These are phyloP conservation scores for Aldrovandia affinis DNA, from an alignment of 2,797 vertebrate species.

Conservation along the genomic window DNA sequence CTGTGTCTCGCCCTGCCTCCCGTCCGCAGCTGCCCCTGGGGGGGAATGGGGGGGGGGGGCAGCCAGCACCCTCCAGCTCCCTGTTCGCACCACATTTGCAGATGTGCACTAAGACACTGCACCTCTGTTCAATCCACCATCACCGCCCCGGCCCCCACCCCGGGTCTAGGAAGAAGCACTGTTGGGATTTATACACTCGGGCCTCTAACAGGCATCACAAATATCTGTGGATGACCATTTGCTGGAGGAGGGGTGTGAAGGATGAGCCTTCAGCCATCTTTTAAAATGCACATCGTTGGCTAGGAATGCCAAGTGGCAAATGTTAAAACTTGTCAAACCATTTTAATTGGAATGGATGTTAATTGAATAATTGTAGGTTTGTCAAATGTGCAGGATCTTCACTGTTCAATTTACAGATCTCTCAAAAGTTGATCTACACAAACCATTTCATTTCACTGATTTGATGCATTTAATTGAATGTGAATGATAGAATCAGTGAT, in stretches of 20 bases:
- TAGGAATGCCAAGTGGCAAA: no score
- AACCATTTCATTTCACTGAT: no score
- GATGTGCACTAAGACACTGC: conserved; percentile 25
- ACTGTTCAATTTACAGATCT: no score
- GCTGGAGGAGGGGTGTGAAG: background rate
- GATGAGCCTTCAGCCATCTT: no score
- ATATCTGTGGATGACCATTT: background rate
- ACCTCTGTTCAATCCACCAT: conserved; percentile 6
- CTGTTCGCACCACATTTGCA: conserved; percentile 27
- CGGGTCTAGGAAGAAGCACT: background rate
- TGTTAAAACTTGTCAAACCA: no score
- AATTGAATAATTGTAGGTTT: no score
- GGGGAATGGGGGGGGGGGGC: background rate
- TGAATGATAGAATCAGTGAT: no score
- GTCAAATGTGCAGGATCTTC: no score
- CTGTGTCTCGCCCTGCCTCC: background rate
- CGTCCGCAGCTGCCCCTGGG: background rate
- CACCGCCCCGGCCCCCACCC: background rate
- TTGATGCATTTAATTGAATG: no score
- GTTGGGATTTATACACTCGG: background rate
- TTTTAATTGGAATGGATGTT: no score
- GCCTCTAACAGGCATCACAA: background rate
- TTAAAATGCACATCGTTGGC: no score
- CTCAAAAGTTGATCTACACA: no score
- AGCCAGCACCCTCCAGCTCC: conserved; percentile 15